Evolutionary conservation across 2,797 vertebrate species (phyloP), one percentile per base, ranked within the genome.

Genomic region (Caiman crocodilus): DNA sequence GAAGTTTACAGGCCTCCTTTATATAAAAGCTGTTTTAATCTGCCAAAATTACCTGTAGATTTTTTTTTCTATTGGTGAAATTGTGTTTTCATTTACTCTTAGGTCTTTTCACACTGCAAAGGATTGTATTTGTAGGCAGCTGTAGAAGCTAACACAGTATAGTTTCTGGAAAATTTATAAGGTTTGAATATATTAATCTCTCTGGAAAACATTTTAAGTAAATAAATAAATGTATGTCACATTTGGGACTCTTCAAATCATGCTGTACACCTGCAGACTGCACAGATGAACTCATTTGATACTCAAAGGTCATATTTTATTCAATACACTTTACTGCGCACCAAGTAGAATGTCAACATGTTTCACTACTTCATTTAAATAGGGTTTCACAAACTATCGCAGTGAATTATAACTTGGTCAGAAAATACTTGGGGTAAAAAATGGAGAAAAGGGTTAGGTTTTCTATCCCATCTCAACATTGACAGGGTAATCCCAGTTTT

Each of bases 261-360:
- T 55, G 28, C 25, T 69, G 20, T 84, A 75, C 56, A 94, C 59
- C 79, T 92, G 81, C 76, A 85, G 14, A 78, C 69, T 94, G 65
- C 15, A 61, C 63, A 93, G 77, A 58, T 88, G 71, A 94, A 87
- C 58, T 84, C 28, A 82, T 20, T 64, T 84, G 23, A 63, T 92
- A 64, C 26, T 87, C 76, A 25, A 84, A 95, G 69, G 14, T 76
- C 84, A 86, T 88, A 94, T 89, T 92, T 92, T 85, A 94, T 94
- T 96, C 28, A 92, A 75, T 80, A 87, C 71, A 79, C 2, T 85
- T 87, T 83, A 30, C 42, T 42, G 59, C 50, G 77, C 16, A 77
- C 59, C 1, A 9, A 69, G 75, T 76, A 79, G 3, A 35, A 71
- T 23, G 71, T 82, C 76, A 85, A 60, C 65, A 64, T 0, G 0